A percentile compares a stretch with the other conserved stretches of the same genome.
These are phyloP conservation scores for Melanotaenia trifasciata DNA, from an alignment of 2,797 vertebrate genomes.

Conservation along the genomic window DNA sequence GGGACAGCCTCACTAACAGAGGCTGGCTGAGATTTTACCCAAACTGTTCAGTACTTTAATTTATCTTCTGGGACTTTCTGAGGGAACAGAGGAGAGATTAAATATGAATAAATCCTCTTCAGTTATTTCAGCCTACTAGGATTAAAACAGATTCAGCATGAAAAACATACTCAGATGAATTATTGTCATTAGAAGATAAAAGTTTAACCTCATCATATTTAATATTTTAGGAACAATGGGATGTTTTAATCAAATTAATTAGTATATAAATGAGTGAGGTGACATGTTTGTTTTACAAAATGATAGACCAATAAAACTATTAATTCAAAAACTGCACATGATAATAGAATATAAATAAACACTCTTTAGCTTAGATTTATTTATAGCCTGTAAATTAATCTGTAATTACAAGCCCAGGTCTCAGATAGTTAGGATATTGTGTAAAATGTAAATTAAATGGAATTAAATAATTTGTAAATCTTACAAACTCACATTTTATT, in stretches of 20 bases:
- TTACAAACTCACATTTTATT: too few relatives aligned
- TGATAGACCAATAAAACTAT: not conserved
- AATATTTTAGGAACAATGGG: not conserved
- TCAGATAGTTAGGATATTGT: not conserved
- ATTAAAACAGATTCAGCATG: constrained; percentile 1
- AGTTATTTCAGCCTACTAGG: constrained; percentile 6
- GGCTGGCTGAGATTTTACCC: not conserved
- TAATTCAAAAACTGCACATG: not conserved
- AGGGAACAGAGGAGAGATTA: not conserved
- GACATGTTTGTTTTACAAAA: not conserved
- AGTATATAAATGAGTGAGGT: not conserved
- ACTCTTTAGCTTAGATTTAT: not conserved
- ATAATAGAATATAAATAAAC: not conserved
- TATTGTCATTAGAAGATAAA: not conserved
- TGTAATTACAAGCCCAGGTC: too few relatives aligned
- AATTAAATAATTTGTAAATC: too few relatives aligned
- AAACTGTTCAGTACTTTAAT: not conserved
- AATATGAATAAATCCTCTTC: not conserved
- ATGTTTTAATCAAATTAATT: not conserved
- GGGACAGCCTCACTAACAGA: not conserved
- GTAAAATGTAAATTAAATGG: not conserved
- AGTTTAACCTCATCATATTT: not conserved
- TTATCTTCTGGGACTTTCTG: not conserved
- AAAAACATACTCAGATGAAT: not conserved
- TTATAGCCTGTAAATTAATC: not conserved